phyloP scores from a whole-genome alignment of 2,888 invertebrate genomes.

The Sarcophaga subvicina region DNA sequence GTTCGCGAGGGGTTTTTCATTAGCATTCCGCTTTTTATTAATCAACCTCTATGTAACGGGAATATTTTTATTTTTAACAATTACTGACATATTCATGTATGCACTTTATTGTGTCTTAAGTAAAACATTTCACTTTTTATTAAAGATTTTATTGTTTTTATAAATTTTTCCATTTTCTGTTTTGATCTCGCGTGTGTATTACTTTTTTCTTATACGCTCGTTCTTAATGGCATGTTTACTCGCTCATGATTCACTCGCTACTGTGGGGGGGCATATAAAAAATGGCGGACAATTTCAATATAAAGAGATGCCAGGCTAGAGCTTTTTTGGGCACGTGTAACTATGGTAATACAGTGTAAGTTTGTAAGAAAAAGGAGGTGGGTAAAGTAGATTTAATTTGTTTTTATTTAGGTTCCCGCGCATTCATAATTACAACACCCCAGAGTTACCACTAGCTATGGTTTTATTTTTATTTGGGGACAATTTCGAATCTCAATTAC shows the following conservation, averaged over 20 bases:
- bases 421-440: too few species aligned
- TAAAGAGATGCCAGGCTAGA: slow-evolving; percentile 24
- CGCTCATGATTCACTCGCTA: slow-evolving; percentile 48
- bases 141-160: slow-evolving; percentile 36
- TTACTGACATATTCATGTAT: slow-evolving; percentile 9
- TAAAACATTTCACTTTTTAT: slow-evolving; percentile 51
- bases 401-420: too few species aligned
- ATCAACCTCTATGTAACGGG: not conserved
- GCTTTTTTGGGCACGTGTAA: slow-evolving; percentile 40
- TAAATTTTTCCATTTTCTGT: slow-evolving; percentile 61
- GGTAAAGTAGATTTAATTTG: too few species aligned
- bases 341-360: slow-evolving; percentile 15
- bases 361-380: too few species aligned
- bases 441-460: too few species aligned
- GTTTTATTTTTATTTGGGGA: too few species aligned
- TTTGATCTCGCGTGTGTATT: slow-evolving; percentile 64
- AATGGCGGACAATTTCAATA: slow-evolving; percentile 38
- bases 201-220: slow-evolving; percentile 51
- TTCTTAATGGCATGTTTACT: slow-evolving; percentile 43
- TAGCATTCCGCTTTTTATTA: slow-evolving; percentile 1
- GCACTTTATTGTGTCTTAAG: slow-evolving; percentile 5
- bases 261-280: slow-evolving; percentile 3
- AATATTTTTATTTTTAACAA: not conserved
- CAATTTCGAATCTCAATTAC: too few species aligned
- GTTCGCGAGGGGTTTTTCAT: slow-evolving; percentile 51